Percentiles rank a stretch among this genome's conserved stretches.
These are phyloP conservation scores for Parus major DNA, from an alignment of 2,113 vertebrate genomes.

Conservation along the genomic window DNA sequence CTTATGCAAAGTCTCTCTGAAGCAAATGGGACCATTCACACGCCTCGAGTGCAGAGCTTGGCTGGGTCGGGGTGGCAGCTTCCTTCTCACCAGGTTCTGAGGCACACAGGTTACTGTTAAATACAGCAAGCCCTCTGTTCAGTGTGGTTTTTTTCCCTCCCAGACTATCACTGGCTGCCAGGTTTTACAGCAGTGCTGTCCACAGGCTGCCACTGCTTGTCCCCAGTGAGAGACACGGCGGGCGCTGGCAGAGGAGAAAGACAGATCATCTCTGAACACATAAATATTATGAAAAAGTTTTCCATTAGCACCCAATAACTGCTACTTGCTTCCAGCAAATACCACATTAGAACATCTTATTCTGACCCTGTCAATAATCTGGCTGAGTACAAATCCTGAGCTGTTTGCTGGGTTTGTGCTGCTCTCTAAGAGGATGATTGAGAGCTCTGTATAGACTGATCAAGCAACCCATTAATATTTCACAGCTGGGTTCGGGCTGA, in stretches of 20 bases:
- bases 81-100: neutral
- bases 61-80: constrained; percentile 30
- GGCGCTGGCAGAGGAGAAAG: neutral
- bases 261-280: neutral
- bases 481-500: constrained; percentile 4
- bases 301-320: neutral
- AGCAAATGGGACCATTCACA: neutral
- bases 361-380: neutral
- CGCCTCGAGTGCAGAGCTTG: neutral
- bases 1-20: constrained; percentile 43
- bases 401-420: neutral
- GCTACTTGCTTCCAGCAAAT: neutral
- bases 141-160: rapidly evolving
- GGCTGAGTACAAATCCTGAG: neutral
- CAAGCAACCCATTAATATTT: constrained; percentile 51
- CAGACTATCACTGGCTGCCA: neutral
- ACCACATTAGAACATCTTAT: neutral
- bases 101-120: neutral
- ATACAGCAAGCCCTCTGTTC: constrained; percentile 24
- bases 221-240: neutral
- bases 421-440: constrained; percentile 12
- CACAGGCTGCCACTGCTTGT: neutral
- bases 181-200: neutral
- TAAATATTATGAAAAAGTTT: neutral
- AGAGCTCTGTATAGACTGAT: constrained; percentile 40